Conservation (phyloP, 2,888 invertebrate genomes). For the Chloroclystis v-ata region DNA sequence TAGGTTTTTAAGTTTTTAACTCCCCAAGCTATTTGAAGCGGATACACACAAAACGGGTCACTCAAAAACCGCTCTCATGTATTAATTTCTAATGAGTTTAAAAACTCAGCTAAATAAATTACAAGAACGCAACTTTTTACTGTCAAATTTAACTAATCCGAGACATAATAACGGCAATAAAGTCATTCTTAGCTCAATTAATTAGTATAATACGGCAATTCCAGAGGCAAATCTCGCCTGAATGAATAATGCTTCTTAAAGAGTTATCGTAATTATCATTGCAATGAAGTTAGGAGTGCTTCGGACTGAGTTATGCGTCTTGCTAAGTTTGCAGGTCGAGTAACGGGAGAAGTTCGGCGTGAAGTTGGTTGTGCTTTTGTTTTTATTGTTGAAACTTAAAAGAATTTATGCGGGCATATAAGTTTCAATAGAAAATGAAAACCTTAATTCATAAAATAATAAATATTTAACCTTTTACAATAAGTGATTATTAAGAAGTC, state of each 20-base stretch:
- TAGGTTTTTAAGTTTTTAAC: too few species aligned
- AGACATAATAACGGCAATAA: conserved; percentile 62
- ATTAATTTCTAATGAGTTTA: too few species aligned
- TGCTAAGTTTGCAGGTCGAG: conserved; percentile 5
- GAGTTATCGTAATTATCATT: conserved; percentile 70
- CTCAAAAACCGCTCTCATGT: too few species aligned
- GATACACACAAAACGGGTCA: too few species aligned
- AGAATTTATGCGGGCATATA: not conserved
- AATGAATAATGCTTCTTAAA: conserved; percentile 71
- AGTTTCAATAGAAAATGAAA: too few species aligned
- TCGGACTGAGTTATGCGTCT: conserved; percentile 49
- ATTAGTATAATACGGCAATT: conserved; percentile 76
- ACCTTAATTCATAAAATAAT: too few species aligned
- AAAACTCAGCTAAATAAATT: conserved; percentile 17
- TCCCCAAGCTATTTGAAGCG: too few species aligned
- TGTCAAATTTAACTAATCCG: conserved; percentile 48
- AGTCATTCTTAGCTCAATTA: conserved; percentile 68
- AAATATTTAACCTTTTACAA: too few species aligned
- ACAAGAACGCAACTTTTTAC: conserved; percentile 19
- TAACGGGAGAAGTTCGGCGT: not conserved
- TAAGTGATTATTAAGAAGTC: too few species aligned
- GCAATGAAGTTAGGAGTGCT: conserved; percentile 65
- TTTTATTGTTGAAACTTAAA: not conserved
- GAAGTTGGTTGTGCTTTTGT: conserved; percentile 13
- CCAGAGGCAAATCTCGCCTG: conserved; percentile 66